These are phyloP conservation scores for Heterodera filipjevi DNA, from an alignment of 2,888 invertebrate species.

Conservation along the genomic window DNA sequence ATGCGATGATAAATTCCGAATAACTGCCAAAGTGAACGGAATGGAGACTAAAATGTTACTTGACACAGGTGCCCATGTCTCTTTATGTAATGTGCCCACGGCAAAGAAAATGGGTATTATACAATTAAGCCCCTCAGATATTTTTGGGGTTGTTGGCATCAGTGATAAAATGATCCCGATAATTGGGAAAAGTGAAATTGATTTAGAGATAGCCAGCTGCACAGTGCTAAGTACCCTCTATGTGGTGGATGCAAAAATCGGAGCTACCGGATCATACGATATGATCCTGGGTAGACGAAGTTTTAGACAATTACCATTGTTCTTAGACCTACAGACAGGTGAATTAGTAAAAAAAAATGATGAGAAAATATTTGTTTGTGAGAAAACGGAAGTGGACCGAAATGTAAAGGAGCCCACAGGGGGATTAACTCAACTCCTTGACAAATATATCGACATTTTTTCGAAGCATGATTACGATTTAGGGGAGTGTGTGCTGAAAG, in stretches of 20 bases:
- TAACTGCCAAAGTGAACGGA: not conserved
- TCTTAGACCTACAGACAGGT: too few relatives aligned
- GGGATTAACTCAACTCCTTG: too few relatives aligned
- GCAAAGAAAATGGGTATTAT: not conserved
- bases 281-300: too few relatives aligned
- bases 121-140: not conserved
- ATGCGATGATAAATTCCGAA: constrained; percentile 4
- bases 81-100: not conserved
- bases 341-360: too few relatives aligned
- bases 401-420: too few relatives aligned
- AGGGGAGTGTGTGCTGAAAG: too few relatives aligned
- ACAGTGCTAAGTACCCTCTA: not conserved
- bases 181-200: not conserved
- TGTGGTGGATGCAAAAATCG: not conserved
- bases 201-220: not conserved
- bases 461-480: too few relatives aligned
- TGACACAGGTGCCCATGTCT: constrained; percentile 10
- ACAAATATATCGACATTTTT: too few relatives aligned
- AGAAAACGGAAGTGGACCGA: too few relatives aligned
- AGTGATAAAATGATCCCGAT: not conserved
- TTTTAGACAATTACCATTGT: too few relatives aligned
- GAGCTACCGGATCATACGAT: not conserved
- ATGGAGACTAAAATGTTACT: not conserved
- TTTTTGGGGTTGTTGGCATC: not conserved
- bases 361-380: too few relatives aligned